Evolutionary conservation across 2,797 vertebrate genomes (phyloP), one percentile per base, ranked within the genome.

Genomic region (Botia almorhae): DNA sequence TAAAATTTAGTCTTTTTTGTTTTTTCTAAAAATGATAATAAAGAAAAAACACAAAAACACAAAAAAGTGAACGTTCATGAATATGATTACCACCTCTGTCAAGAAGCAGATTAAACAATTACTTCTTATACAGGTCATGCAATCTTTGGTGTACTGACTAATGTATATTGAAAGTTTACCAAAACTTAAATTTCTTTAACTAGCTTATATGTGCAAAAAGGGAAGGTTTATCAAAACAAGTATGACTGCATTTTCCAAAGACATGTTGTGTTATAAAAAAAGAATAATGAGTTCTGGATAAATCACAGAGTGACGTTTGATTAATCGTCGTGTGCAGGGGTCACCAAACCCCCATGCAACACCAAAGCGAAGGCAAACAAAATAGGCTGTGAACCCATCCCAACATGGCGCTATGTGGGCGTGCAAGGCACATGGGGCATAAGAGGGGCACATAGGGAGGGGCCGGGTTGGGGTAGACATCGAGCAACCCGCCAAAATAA

Each of bases 311-410:
- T 86, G 87, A 87, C 87, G 77, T 84, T 85, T 88, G 87, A 88
- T 88, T 84, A 88, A 88, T 88, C 87, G 87, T 76, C 70, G 70
- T 86, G 83, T 83, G 82, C 82, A 82, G 85, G 82, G 87, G 87
- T 88, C 79, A 69, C 36, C 70, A 81, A 84, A 70, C 85, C 87
- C 84, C 85, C 74, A 80, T 73, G 81, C 81, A 75, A 81, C 85
- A 82, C 83, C 78, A 82, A 83, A 83, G 83, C 74, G 39, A 78
- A 79, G 36, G 64, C 82, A 80, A 86, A 86, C 84, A 88, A 84
- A 86, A 85, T 72, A 76, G 73, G 76, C 82, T 82, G 80, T 71
- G 82, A 81, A 82, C 79, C 74, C 73, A 55, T 68, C 80, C 80
- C 73, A 74, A 75, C 81, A 82, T 81, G 85, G 79, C 81, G 73